Evolutionary conservation across 2,888 invertebrate species (phyloP), one percentile per base, ranked within the genome.

Genomic region (Druceiella hillmani): DNA sequence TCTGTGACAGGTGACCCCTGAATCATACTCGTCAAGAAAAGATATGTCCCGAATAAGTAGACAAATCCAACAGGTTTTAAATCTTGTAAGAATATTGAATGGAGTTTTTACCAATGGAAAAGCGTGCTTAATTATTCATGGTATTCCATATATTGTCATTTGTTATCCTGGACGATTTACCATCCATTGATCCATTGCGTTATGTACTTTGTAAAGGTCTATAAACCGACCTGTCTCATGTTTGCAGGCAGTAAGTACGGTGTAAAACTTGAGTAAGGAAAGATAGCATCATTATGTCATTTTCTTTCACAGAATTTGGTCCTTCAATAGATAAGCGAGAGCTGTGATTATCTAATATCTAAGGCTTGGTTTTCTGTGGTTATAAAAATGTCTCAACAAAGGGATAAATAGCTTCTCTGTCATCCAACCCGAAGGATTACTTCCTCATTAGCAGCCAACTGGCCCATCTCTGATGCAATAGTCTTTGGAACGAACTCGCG

Each of bases 71-170:
- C n/a, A n/a, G n/a, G n/a, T n/a, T n/a, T n/a, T n/a, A n/a, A n/a
- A n/a, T n/a, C n/a, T n/a, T n/a, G n/a, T n/a, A n/a, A n/a, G n/a
- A n/a, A n/a, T n/a, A n/a, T n/a, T n/a, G n/a, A n/a, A n/a, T n/a
- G n/a, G n/a, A n/a, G n/a, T n/a, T n/a, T n/a, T n/a, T n/a, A n/a
- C n/a, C n/a, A n/a, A n/a, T n/a, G n/a, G n/a, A n/a, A n/a, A n/a
- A n/a, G n/a, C n/a, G n/a, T n/a, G n/a, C n/a, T n/a, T n/a, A n/a
- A n/a, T n/a, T n/a, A n/a, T n/a, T n/a, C n/a, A n/a, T n/a, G n/a
- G n/a, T n/a, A n/a, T n/a, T n/a, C n/a, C n/a, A n/a, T 43, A 41
- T 22, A 45, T 43, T 4, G 41, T 38, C 43, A 45, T 45, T 3
- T 33, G 30, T 25, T 44, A 36, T 30, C 46, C 44, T 24, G 46